Percentiles rank a stretch among this genome's conserved stretches.
These are phyloP conservation scores for Oriolus oriolus DNA, from an alignment of 2,113 vertebrate genomes.

Conservation along the genomic window DNA sequence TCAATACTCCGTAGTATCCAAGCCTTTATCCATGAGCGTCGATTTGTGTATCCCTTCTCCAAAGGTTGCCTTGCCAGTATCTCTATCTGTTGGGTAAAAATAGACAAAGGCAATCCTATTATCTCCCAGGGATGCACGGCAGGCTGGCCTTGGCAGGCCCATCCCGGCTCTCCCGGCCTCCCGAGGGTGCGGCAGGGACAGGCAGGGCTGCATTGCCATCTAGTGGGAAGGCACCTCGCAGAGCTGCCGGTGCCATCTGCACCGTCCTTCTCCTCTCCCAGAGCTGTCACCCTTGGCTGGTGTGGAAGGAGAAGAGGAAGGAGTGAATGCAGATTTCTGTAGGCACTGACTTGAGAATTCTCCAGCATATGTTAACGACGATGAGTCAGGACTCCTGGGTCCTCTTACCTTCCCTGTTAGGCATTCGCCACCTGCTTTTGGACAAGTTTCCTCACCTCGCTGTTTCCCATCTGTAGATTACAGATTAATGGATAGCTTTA, in stretches of 20 bases:
- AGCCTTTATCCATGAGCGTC: background rate
- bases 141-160: background rate
- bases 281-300: background rate
- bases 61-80: background rate
- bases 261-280: background rate
- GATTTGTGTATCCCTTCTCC: background rate
- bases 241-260: background rate
- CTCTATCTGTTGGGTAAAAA: background rate
- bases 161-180: background rate
- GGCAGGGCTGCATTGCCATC: conserved; percentile 36
- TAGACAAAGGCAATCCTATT: conserved; percentile 26
- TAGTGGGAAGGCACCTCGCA: conserved; percentile 6
- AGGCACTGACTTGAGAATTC: conserved; percentile 32
- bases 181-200: background rate
- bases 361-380: conserved; percentile 21
- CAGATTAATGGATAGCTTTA: conserved; percentile 33
- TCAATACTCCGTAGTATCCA: background rate
- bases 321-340: conserved; percentile 28
- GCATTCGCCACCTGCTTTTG: background rate
- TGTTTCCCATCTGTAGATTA: conserved; percentile 28
- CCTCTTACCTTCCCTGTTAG: conserved; percentile 25
- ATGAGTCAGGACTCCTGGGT: conserved; percentile 53
- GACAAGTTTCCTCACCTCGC: conserved; percentile 24
- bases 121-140: background rate
- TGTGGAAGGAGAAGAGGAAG: background rate